Base-by-base conservation (phyloP, 2,888 invertebrate species). In the Thera britannica region DNA sequence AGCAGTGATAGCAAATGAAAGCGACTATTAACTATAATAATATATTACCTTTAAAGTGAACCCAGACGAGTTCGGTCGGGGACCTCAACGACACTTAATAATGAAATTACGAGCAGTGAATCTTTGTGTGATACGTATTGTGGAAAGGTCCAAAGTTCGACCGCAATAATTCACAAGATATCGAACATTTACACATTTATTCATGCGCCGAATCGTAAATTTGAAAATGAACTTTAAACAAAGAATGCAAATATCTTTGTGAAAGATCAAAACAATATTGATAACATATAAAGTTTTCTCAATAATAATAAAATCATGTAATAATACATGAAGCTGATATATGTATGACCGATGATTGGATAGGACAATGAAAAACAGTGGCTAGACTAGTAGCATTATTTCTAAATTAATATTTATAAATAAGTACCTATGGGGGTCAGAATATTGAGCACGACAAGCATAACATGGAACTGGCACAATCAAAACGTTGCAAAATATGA, bases 21-120 rank as follows among this genome's bases (percentile, higher is more conserved):
- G 44, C 12, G 38, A 54, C 62, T 36, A 61, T 36, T 56, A 60
- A 56, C 38, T n/a, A 52, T 38, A 58, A 52, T 38, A 58, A 44
- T 52, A 23, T 41, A 41, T 6, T 41, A 7, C 41, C 57, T 65
- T 35, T 35, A 81, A 83, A 80, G 72, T 75, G 77, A 78, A 80
- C 79, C 57, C 70, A 76, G 73, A 65, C 1, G 77, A 71, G 84
- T 82, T 85, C 83, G 80, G 70, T 85, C 83, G 80, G 70, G 73
- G 83, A 84, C 82, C 85, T 73, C 75, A 62, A 52, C 64, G 57
- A 72, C 63, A 70, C 55, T 58, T 57, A 66, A 70, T 75, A 74
- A 79, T 79, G 77, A 72, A 75, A 75, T 70, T 70, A 73, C 61
- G 67, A 67, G 71, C 71, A 74, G 77, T 78, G 75, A 77, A 80